Conservation (phyloP, 2,797 vertebrate genomes). For the Neostethus bicornis region DNA sequence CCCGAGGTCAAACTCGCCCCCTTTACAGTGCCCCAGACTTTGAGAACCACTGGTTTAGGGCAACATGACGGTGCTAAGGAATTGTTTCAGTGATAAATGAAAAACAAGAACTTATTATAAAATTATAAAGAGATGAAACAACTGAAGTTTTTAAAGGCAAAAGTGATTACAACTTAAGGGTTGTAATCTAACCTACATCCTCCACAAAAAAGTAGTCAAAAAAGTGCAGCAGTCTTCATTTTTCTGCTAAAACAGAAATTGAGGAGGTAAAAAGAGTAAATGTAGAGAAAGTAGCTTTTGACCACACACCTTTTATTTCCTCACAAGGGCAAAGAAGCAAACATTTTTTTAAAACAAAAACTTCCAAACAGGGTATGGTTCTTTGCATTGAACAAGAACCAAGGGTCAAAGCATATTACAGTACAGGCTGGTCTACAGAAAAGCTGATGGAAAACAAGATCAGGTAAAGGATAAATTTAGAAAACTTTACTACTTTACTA, state of each 20-base stretch:
- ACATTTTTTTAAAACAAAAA: slow-evolving; percentile 35
- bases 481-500: slow-evolving; percentile 4
- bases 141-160: not conserved
- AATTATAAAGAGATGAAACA: slow-evolving; percentile 1
- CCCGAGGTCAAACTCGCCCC: no score
- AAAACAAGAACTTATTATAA: slow-evolving; percentile 23
- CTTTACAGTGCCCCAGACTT: no score
- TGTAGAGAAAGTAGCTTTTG: slow-evolving; percentile 17
- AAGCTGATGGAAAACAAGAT: slow-evolving; percentile 10
- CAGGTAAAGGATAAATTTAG: not conserved
- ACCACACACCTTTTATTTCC: slow-evolving; percentile 48
- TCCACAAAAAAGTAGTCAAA: not conserved
- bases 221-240: not conserved
- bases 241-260: slow-evolving; percentile 9
- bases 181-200: not conserved
- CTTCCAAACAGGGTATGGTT: slow-evolving; percentile 16
- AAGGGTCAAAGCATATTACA: slow-evolving; percentile 12
- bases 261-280: slow-evolving; percentile 12
- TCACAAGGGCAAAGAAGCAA: slow-evolving; percentile 46
- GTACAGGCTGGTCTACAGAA: not conserved
- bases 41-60: slow-evolving; percentile 34
- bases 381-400: slow-evolving; percentile 25
- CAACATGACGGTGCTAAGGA: slow-evolving; percentile 37
- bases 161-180: not conserved
- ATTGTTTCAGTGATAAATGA: slow-evolving; percentile 17